Evolutionary conservation across 2,797 vertebrate species (phyloP), one percentile per base, ranked within the genome.

Genomic region (Arrhamphus sclerolepis): DNA sequence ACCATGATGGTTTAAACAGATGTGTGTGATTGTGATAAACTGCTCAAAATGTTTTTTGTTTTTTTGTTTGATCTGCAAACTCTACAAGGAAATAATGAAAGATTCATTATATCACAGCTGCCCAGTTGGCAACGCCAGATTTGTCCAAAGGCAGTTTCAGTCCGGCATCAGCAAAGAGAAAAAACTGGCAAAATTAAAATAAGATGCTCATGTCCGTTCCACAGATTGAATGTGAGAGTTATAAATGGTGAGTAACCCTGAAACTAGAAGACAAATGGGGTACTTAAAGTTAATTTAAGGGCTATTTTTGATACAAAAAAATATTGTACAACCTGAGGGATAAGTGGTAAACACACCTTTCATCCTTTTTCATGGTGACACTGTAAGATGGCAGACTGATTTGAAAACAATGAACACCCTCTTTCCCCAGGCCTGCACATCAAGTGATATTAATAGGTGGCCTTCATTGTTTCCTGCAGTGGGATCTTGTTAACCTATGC

Each of bases 371-470:
- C 52, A 48, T 41, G 20, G 68, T 58, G 71, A 80, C 71, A 71
- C 68, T 61, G 57, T 70, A 34, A 71, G 78, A 82, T 59, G 75
- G 63, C 59, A 75, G 51, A 56, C 55, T 34, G 44, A 75, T 82
- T 62, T 46, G 62, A 75, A 81, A 90, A 88, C 85, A 91, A 83
- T 82, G 81, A 79, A 62, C 41, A 61, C 48, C 71, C 57, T 64
- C 78, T 74, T 73, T 63, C 76, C 76, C 60, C 62, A 61, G 75
- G 81, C 64, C 54, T 68, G 62, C 62, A 62, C 78, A 81, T 71
- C 81, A 78, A 84, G 82, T 6, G 81, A 81, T 89, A 89, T 89
- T 87, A 88, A 89, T 90, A 89, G 81, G 80, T 75, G 82, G 80
- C 78, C 79, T 84, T 84, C 62, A 83, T 84, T 75, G 83, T 84